Conservation (phyloP, 2,113 vertebrate species). For the Dipodomys stephensi region DNA sequence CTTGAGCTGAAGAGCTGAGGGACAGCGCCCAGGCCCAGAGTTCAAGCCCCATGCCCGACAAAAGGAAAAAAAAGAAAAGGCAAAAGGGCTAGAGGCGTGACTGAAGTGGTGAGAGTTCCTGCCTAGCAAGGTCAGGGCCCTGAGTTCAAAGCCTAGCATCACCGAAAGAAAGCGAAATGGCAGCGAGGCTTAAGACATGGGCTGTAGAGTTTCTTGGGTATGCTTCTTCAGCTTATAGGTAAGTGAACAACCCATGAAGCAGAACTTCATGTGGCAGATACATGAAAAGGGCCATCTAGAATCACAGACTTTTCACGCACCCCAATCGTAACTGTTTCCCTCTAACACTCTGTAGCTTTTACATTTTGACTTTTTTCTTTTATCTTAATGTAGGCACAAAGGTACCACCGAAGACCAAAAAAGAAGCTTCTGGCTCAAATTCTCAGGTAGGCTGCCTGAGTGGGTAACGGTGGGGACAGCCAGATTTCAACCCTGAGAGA, state of each 20-base stretch:
- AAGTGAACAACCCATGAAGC: background rate
- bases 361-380: slow-evolving; percentile 2
- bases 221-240: background rate
- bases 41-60: no score
- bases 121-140: no score
- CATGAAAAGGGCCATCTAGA: background rate
- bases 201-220: background rate
- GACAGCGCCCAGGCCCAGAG: no score
- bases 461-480: background rate
- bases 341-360: background rate
- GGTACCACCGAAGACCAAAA: slow-evolving; percentile 80
- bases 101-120: no score
- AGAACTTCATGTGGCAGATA: no score
- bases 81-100: no score
- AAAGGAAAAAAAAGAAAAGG: no score
- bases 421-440: slow-evolving; percentile 75
- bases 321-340: background rate
- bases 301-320: background rate
- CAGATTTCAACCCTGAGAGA: background rate
- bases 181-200: slow-evolving; percentile 3
- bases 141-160: no score
- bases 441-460: slow-evolving; percentile 86
- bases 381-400: slow-evolving; percentile 73
- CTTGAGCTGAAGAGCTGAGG: no score
- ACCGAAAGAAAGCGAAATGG: background rate